Evolutionary conservation across 2,797 vertebrate genomes (phyloP).

Genomic region (Amblyraja radiata): DNA sequence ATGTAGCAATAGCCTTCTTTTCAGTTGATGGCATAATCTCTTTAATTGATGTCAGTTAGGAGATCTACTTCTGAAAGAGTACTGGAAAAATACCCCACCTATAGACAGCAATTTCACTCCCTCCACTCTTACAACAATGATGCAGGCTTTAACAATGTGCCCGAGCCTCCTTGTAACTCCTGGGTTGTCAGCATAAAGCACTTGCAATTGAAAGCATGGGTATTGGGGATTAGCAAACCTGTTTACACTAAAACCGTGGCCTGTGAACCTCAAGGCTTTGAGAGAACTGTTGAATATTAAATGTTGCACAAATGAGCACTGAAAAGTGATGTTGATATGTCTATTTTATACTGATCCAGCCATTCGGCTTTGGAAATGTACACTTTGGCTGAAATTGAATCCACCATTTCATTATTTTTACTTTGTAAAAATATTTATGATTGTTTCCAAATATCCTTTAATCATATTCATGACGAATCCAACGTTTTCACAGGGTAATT

Average conservation of each 20-base stretch:
- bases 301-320: constrained; percentile 54
- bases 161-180: constrained; percentile 66
- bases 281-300: constrained; percentile 60
- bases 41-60: constrained; percentile 89
- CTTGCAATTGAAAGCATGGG: constrained; percentile 57
- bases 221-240: constrained; percentile 62
- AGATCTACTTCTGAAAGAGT: constrained; percentile 73
- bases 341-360: not conserved
- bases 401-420: not conserved
- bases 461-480: not conserved
- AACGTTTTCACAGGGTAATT: not conserved
- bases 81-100: constrained; percentile 75
- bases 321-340: not conserved
- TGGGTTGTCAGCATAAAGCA: constrained; percentile 69
- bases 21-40: constrained; percentile 90
- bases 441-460: not conserved
- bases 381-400: not conserved
- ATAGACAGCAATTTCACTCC: constrained; percentile 73
- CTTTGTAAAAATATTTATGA: too few relatives aligned
- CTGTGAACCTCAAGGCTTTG: constrained; percentile 71
- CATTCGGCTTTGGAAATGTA: not conserved
- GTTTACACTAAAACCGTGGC: constrained; percentile 57
- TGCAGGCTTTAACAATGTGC: constrained; percentile 68
- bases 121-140: constrained; percentile 70
- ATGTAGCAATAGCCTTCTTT: constrained; percentile 72